phyloP scores from a whole-genome alignment of 2,888 invertebrate species.

The Eucriotettix oculatus region DNA sequence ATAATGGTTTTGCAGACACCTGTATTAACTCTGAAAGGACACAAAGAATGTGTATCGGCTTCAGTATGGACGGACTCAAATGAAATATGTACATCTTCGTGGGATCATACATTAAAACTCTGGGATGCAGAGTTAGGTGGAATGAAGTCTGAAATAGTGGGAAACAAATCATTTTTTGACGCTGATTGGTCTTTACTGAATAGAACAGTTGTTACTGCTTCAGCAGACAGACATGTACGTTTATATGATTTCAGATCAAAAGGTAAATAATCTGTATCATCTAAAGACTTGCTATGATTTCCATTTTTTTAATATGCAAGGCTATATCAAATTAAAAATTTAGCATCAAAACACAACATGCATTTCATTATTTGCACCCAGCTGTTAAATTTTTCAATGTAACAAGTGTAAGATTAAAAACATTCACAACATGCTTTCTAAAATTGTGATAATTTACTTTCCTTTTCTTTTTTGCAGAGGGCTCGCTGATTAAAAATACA shows the following conservation, averaged over 20 bases:
- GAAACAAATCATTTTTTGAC: slow-evolving; percentile 82
- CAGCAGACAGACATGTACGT: slow-evolving; percentile 79
- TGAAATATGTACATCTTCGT: slow-evolving; percentile 71
- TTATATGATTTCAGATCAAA: slow-evolving; percentile 82
- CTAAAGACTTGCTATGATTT: not conserved
- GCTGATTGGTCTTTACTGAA: slow-evolving; percentile 66
- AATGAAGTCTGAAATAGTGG: slow-evolving; percentile 65
- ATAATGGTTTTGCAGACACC: slow-evolving; percentile 44
- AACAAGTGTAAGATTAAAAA: too few relatives aligned
- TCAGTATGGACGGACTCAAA: slow-evolving; percentile 59
- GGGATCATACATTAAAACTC: slow-evolving; percentile 88
- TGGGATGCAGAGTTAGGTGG: slow-evolving; percentile 86
- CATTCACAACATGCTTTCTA: too few relatives aligned
- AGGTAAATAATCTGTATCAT: slow-evolving; percentile 32
- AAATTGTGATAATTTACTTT: too few relatives aligned
- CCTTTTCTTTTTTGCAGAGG: slow-evolving; percentile 44
- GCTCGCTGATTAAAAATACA: slow-evolving; percentile 68
- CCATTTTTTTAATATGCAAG: not conserved
- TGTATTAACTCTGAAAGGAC: slow-evolving; percentile 74
- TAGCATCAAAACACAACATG: not conserved
- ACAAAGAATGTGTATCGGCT: slow-evolving; percentile 77
- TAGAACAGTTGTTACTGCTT: slow-evolving; percentile 62
- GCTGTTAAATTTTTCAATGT: too few relatives aligned
- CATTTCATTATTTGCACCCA: too few relatives aligned
- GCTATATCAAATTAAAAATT: not conserved